Base-by-base conservation (phyloP, 2,797 vertebrate genomes). In the Cryptoprocta ferox region DNA sequence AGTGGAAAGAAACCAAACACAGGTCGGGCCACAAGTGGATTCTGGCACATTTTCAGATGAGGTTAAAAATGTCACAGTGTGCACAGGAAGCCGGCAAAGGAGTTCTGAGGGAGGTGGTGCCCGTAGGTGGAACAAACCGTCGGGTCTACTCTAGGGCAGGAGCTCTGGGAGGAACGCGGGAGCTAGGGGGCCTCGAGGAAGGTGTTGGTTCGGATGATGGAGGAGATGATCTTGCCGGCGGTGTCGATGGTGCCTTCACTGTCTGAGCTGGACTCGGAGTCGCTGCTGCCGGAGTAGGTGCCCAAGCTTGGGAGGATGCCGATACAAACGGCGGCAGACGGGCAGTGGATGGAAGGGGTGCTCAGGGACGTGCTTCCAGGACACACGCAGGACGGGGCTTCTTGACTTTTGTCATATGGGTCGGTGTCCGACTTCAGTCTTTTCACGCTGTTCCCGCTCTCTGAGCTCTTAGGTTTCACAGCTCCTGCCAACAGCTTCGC, bases 231-330 rank as follows among this genome's bases (percentile, higher is more conserved):
- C 98, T 99, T 99, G 96, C 99, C 99, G 0, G 99, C 99, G 88
- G 99, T 98, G 21, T 99, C 99, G 98, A 99, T 99, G 56, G 99
- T 99, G 99, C 99, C 99, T 98, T 99, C 99, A 2, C 99, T 99
- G 98, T 99, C 99, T 0, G 99, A 99, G 99, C 99, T 99, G 98
- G 99, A 99, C 98, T 99, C 99, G 0, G 99, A 99, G 96, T 99
- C 99, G 19, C 99, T 99, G 99, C 99, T 99, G 94, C 99, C 99
- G 0, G 99, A 99, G 98, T 99, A 99, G 85, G 99, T 99, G 0
- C 99, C 99, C 35, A 99, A 98, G 94, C 99, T 99, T 0, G 99
- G 99, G 94, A 99, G 99, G 98, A 99, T 99, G 89, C 99, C 99
- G 0, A 99, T 99, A 83, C 99, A 99, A 97, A 99, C 99, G 0